A percentile compares a stretch with the other conserved stretches of the same genome.
Evolutionary conservation across 2,888 invertebrate genomes (phyloP).

Genomic region (Drosophila acutilabella): DNA sequence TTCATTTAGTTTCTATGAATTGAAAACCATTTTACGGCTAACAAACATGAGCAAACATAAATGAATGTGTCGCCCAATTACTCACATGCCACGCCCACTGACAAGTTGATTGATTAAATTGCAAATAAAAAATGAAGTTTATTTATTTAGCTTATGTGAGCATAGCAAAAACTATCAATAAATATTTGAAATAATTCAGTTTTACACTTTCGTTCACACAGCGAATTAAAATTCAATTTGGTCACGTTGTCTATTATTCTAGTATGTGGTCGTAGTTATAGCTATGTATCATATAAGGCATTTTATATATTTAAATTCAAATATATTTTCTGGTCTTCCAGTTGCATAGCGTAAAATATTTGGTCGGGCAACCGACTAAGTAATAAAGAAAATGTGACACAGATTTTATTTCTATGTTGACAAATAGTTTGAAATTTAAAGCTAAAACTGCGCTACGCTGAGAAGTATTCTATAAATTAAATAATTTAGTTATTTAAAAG

Average conservation of each 20-base stretch:
- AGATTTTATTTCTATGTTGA: slow-evolving; percentile 47
- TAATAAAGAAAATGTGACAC: slow-evolving; percentile 66
- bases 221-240: slow-evolving; percentile 64
- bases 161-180: slow-evolving; percentile 37
- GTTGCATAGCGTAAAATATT: slow-evolving; percentile 35
- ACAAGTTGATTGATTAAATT: slow-evolving; percentile 67
- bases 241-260: slow-evolving; percentile 16
- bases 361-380: slow-evolving; percentile 56
- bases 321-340: slow-evolving; percentile 43
- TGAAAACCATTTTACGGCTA: slow-evolving; percentile 59
- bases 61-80: slow-evolving; percentile 54
- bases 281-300: background rate
- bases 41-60: slow-evolving; percentile 54
- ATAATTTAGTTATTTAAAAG: too few species aligned
- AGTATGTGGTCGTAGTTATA: slow-evolving; percentile 8
- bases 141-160: slow-evolving; percentile 20
- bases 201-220: slow-evolving; percentile 11
- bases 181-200: slow-evolving; percentile 21
- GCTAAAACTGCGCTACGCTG: background rate
- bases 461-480: background rate
- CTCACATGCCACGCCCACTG: slow-evolving; percentile 33
- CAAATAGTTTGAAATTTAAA: slow-evolving; percentile 10
- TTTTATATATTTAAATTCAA: slow-evolving; percentile 1
- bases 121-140: slow-evolving; percentile 28
- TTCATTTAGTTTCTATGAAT: slow-evolving; percentile 50